Base-by-base conservation (phyloP, 2,888 invertebrate genomes). In the Eristalinus aeneus region DNA sequence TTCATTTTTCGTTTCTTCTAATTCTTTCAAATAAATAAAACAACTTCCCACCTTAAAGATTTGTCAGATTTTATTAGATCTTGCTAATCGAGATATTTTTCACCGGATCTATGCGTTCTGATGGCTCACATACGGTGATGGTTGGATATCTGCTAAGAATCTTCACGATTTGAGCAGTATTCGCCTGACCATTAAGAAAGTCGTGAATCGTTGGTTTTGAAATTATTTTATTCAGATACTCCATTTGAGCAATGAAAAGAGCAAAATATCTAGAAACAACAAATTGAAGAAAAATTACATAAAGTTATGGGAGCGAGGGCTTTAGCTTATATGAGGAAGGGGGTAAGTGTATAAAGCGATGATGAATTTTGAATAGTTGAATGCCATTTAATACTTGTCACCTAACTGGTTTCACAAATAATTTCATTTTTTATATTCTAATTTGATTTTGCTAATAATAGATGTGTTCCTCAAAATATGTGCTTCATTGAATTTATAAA, bases 1-100 rank as follows among this genome's bases (percentile, higher is more conserved):
- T 16, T 16, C n/a, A n/a, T 8, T 46, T 46, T 12, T 12, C 39
- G 39, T 12, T n/a, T n/a, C 46, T 16, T 8, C 16, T 16, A 39
- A n/a, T 39, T n/a, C 46, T 16, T 16, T 8, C 5, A 5, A 27
- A 27, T 27, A 27, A 27, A 27, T 27, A 27, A 27, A 27, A 27
- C 27, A 46, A 16, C 46, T 46, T 16, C 46, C 8, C 46, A 20
- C 46, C 46, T 16, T 65, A 16, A 46, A 36, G 12, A 20, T 20
- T 6, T 27, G 1, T 9, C 31, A 61, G 46, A 16, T 39, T 12
- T 39, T 16, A 6, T 39, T 39, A 39, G 36, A 22, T 23, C 22
- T 46, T 64, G 65, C 65, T 65, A 65, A 65, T 65, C 10, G 46
- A 53, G 22, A 46, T 20, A n/a, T 22, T 27, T 65, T 16, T 16